These are phyloP conservation scores for Mola mola DNA, from an alignment of 2,113 vertebrate species.

Conservation along the genomic window DNA sequence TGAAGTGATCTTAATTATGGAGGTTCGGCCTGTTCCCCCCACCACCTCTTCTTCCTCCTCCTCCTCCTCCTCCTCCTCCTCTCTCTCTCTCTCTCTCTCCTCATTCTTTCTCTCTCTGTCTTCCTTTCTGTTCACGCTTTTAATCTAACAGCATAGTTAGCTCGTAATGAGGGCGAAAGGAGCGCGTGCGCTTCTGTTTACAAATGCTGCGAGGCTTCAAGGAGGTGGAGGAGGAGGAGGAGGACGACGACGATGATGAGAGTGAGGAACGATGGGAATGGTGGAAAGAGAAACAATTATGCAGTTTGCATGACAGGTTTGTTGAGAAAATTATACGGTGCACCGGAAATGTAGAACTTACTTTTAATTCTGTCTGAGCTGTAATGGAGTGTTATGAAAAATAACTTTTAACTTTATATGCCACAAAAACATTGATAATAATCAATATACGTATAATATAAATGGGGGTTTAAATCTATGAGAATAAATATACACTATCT, in stretches of 20 bases:
- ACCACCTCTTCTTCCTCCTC: conserved; percentile 21
- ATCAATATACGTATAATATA: too few species aligned
- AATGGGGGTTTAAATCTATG: too few species aligned
- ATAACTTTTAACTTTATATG: background rate
- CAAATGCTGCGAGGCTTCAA: conserved; percentile 75
- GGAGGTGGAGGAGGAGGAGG: conserved; percentile 41
- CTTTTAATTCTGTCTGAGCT: conserved; percentile 12
- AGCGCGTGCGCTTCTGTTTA: conserved; percentile 74
- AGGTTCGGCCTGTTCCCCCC: conserved; percentile 75
- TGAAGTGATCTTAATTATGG: conserved; percentile 87
- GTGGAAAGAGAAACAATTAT: conserved; percentile 38
- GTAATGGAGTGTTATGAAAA: conserved; percentile 12
- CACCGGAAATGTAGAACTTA: conserved; percentile 13
- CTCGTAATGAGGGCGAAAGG: conserved; percentile 80
- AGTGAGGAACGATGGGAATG: conserved; percentile 49
- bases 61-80: conserved; percentile 14
- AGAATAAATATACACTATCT: too few species aligned
- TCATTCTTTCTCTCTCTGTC: conserved; percentile 36
- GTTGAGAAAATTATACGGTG: conserved; percentile 32
- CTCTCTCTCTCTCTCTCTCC: conserved; percentile 30
- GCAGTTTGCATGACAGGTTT: conserved; percentile 56
- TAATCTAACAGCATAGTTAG: conserved; percentile 84
- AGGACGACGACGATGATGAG: conserved; percentile 48
- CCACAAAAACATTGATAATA: background rate
- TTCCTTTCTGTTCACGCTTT: conserved; percentile 78